Percentiles rank a stretch among this genome's conserved stretches.
Evolutionary conservation across 2,113 vertebrate genomes (phyloP).

Genomic region (Entosphenus tridentatus): DNA sequence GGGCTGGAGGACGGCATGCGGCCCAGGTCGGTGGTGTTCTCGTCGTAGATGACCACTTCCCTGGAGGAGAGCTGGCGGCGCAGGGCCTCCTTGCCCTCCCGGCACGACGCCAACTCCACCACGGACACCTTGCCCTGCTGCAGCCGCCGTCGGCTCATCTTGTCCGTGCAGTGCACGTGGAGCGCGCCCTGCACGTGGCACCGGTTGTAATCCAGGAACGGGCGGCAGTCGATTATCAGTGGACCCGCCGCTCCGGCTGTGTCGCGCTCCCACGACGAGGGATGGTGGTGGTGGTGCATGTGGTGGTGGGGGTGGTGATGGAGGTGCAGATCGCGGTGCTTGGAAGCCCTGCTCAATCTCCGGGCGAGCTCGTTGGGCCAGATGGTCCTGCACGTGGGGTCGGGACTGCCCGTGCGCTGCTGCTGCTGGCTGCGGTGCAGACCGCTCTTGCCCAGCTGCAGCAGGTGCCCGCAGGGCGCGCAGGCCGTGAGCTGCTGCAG

Average conservation of each 20-base stretch:
- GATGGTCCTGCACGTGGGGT: constrained; percentile 29
- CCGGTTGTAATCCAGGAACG: constrained; percentile 26
- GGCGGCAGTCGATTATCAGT: constrained; percentile 33
- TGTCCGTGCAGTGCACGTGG: constrained; percentile 16
- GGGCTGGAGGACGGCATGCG: constrained; percentile 17
- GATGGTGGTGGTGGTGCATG: constrained; percentile 15
- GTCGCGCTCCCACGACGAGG: constrained; percentile 9
- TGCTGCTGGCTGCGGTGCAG: constrained; percentile 37
- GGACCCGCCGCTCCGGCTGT: constrained; percentile 5
- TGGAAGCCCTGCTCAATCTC: constrained; percentile 30
- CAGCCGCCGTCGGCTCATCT: constrained; percentile 23
- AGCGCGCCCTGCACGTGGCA: constrained; percentile 17
- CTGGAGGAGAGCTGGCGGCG: constrained; percentile 26
- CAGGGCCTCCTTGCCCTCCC: constrained; percentile 24
- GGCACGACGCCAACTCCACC: constrained; percentile 27
- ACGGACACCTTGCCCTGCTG: constrained; percentile 36
- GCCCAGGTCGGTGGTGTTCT: constrained; percentile 16
- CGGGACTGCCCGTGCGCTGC: constrained; percentile 16
- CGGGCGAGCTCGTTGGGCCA: constrained; percentile 44
- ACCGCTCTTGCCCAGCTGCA: constrained; percentile 25
- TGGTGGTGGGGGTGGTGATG: constrained; percentile 19
- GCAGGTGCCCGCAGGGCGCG: constrained; percentile 29
- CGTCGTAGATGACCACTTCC: constrained; percentile 15
- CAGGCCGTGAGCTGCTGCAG: constrained; percentile 32
- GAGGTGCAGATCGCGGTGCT: constrained; percentile 21